Base-by-base conservation (phyloP, 2,797 vertebrate species). In the Hemibagrus guttatus region DNA sequence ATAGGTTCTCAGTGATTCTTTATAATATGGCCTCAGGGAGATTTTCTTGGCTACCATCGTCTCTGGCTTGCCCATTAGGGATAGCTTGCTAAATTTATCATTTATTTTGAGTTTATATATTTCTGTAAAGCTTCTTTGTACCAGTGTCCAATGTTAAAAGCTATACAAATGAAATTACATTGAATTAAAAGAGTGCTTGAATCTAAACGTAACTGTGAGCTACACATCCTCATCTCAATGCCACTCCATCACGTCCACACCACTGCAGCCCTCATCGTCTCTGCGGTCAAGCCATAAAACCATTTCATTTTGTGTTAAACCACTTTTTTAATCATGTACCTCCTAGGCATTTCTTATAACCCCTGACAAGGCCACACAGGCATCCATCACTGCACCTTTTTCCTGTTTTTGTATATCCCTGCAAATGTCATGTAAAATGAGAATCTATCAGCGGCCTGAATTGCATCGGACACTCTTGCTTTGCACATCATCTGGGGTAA, bases 391-490 rank as follows among this genome's bases (percentile, higher is more conserved):
- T 52, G 81, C 31, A 66, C 72, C 5, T 81, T 59, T 84, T 58
- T 61, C 79, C 80, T 81, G 75, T 59, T 82, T 89, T 87, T 87
- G 83, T 88, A 86, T 82, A 88, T 85, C 35, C 74, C 84, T 90
- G 87, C 79, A 92, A 92, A 91, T 91, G 90, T 90, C 90, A 91
- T 87, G 74, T 85, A 84, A 92, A 90, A 91, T 91, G 88, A 91
- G 89, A 90, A 84, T 88, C 89, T 89, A 86, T 90, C 75, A 86
- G 87, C 78, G 42, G 84, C 58, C 74, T 84, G 74, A 85, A 89
- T 90, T 90, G 66, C 86, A 87, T 81, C 16, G 79, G 87, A 68
- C 28, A 12, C 81, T 61, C 63, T 76, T 83, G 86, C 85, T 82
- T 80, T 86, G 78, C 35, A 75, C 64, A 64, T 35, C 86, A 88